Conservation (phyloP, 92 coral and sea anemone species). For the Siderastrea radians region DNA sequence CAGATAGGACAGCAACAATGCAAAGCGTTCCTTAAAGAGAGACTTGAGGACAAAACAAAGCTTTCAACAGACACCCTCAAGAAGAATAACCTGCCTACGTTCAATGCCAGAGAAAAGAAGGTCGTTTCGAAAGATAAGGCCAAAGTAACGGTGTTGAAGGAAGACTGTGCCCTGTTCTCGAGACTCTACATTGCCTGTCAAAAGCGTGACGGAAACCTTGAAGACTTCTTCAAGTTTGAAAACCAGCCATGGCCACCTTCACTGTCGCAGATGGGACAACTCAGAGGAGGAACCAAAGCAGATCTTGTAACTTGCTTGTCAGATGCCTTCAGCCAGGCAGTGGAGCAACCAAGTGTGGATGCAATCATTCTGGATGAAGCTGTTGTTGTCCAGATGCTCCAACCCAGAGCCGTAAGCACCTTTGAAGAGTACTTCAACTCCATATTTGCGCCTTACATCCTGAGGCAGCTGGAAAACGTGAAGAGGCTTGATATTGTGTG, state of each 20-base stretch:
- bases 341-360: constrained; percentile 36
- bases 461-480: constrained; percentile 46
- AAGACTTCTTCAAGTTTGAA: constrained; percentile 64
- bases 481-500: constrained; percentile 74
- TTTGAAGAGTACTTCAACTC: constrained; percentile 66
- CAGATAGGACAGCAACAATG: constrained; percentile 62
- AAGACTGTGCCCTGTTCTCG: constrained; percentile 67
- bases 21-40: constrained; percentile 61
- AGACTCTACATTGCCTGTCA: constrained; percentile 73
- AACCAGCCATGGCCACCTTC: constrained; percentile 78
- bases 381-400: constrained; percentile 74
- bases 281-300: constrained; percentile 72
- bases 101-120: constrained; percentile 28
- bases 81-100: constrained; percentile 40
- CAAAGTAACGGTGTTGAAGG: constrained; percentile 49
- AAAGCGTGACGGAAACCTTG: constrained; percentile 60
- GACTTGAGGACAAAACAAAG: constrained; percentile 48
- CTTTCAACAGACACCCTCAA: constrained; percentile 50
- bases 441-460: constrained; percentile 70
- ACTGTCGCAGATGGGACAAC: constrained; percentile 59
- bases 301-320: constrained; percentile 70
- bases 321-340: constrained; percentile 7
- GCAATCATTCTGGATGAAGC: constrained; percentile 71
- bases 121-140: constrained; percentile 57
- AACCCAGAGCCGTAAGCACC: constrained; percentile 62